Evolutionary conservation across 2,888 invertebrate genomes (phyloP), one percentile per base, ranked within the genome.

Genomic region (Xestia c-nigrum): DNA sequence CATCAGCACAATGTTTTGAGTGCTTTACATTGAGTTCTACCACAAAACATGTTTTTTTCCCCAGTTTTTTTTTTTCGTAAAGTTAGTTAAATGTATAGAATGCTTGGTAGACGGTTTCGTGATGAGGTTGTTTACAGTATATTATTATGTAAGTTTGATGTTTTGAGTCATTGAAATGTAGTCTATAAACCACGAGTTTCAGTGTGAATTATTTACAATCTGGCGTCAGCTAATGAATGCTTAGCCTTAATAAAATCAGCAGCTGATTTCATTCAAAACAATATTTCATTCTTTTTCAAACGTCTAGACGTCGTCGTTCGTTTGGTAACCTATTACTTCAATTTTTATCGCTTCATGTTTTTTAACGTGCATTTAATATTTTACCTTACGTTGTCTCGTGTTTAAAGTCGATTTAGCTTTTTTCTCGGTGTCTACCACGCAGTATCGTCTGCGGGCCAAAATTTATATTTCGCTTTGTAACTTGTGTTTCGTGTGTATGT

Each of bases 301-400:
- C 21, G 70, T 83, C 85, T 74, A 84, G 84, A 86, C 83, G 66
- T 85, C 61, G 31, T 31, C 31, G 31, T 74, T 70, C 19, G 40
- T 71, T 71, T 61, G 10, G 52, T 71, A 80, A 55, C 31, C 31
- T 31, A 31, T 31, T 31, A 31, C 31, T 31, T 82, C 16, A 68
- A 59, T 86, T 3, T 74, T 67, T 68, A 68, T 72, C 46, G 61
- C 71, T 86, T 86, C 65, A 70, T 83, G 67, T 63, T 83, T 68
- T 65, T 57, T 78, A 83, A 63, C 38, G 47, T 74, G 81, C 85
- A 87, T 87, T 86, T 80, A 84, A 74, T 76, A 69, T 73, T 69
- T 63, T 67, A 50, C 64, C 40, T 74, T 64, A n/a, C 16, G 40
- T 67, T 64, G 67, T 85, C 55, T 84, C 74, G 87, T 84, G 84